Base-by-base conservation (phyloP, 2,113 vertebrate genomes). In the Epinephelus fuscoguttatus region DNA sequence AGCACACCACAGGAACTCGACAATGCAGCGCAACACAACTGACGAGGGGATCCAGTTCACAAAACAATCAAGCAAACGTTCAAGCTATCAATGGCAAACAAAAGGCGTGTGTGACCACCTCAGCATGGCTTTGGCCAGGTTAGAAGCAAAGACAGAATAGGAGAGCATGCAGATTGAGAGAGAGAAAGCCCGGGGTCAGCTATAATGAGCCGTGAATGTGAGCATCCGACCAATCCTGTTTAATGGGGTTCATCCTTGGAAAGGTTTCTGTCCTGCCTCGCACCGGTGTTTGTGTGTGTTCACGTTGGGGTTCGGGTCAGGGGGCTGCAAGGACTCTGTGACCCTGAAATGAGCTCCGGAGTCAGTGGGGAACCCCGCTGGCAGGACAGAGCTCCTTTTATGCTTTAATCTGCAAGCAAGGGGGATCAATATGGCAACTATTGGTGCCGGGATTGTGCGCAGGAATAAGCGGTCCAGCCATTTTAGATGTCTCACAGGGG, bases 321-420 rank as follows among this genome's bases (percentile, higher is more conserved):
- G 94, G 93, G 94, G 90, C 93, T 94, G 96, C 95, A 97, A 95
- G 96, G 97, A 96, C 96, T 97, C 96, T 89, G 90, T 98, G 98
- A 99, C 98, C 97, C 95, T 95, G 93, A 96, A 98, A 95, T 92
- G 95, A 96, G 94, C 94, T 90, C 94, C 89, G 94, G 96, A 96
- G 96, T 92, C 94, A 94, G 95, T 49, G 69, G 85, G 95, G 94
- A 92, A 92, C 94, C 97, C 97, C 90, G 94, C 96, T 95, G 96
- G 91, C 93, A 94, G 91, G 94, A 96, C 90, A 95, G 96, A 92
- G 91, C 81, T 91, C 87, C 92, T 92, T 97, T 97, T 97, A 96
- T 96, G 94, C 95, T 96, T 97, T 97, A 98, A 98, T 97, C 97
- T 98, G 96, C 96, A 94, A 95, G 96, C 96, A 96, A 96, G 96